phyloP scores from a whole-genome alignment of 2,888 invertebrate species.

The Pandemis corylana region DNA sequence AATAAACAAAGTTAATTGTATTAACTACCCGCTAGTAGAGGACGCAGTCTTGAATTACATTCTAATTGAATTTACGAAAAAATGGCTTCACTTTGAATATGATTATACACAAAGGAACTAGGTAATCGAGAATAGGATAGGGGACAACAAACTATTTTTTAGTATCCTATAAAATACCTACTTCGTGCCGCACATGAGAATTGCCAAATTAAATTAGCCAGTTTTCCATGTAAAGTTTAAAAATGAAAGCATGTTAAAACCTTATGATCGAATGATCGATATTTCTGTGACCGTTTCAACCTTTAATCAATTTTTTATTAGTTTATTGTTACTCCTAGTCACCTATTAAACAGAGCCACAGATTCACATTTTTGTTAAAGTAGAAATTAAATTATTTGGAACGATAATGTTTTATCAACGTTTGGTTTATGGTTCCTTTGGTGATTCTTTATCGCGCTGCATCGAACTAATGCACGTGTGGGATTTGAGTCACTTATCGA shows the following conservation, averaged over 20 bases:
- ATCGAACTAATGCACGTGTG: background rate
- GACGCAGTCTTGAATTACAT: background rate
- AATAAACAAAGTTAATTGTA: constrained; percentile 12
- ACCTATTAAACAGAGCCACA: background rate
- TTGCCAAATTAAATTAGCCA: too few species aligned
- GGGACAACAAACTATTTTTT: too few species aligned
- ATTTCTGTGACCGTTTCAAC: background rate
- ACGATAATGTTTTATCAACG: background rate
- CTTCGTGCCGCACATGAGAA: too few species aligned
- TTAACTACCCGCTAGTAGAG: background rate
- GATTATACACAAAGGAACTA: too few species aligned
- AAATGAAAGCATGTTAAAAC: too few species aligned
- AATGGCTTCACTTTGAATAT: background rate
- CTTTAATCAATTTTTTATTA: background rate
- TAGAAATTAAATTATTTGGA: background rate
- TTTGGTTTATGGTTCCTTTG: background rate
- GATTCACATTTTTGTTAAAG: background rate
- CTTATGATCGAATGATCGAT: too few species aligned
- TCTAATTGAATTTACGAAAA: background rate
- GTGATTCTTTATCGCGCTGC: background rate
- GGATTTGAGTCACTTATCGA: constrained; percentile 20
- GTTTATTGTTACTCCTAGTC: background rate
- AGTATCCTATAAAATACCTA: too few species aligned
- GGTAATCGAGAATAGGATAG: too few species aligned
- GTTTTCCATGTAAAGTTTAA: too few species aligned